A percentile compares a stretch with the other conserved stretches of the same genome.
Evolutionary conservation across 2,888 invertebrate species (phyloP).

Genomic region (Pammene aurita): DNA sequence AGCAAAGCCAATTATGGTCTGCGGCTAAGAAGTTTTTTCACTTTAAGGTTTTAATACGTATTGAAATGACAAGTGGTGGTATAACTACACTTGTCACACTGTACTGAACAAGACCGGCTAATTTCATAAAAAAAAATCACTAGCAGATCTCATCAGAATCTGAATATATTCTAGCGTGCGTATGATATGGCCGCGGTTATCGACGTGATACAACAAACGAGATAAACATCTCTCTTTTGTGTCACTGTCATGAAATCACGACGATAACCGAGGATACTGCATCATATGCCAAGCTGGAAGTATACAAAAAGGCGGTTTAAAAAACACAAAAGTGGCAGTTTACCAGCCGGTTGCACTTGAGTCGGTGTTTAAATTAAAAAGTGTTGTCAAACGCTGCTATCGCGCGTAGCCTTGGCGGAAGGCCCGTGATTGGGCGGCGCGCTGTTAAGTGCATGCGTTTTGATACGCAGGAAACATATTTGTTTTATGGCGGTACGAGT

Average conservation of each 20-base stretch:
- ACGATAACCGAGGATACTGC: too few species aligned
- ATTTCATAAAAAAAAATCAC: too few species aligned
- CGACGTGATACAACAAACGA: too few species aligned
- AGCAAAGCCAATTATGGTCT: background rate
- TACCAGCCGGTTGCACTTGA: background rate
- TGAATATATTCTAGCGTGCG: too few species aligned
- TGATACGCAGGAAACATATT: conserved; percentile 24
- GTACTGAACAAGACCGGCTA: too few species aligned
- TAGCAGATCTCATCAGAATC: too few species aligned
- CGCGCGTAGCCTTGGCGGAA: conserved; percentile 28
- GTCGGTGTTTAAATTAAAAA: conserved; percentile 6
- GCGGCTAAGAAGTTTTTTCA: background rate
- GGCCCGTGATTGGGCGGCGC: conserved; percentile 26
- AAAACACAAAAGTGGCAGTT: background rate
- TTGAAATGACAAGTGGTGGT: background rate
- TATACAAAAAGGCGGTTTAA: background rate
- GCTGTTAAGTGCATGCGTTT: conserved; percentile 23
- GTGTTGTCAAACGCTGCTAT: conserved; percentile 20
- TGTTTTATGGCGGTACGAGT: conserved; percentile 29
- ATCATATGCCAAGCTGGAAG: background rate
- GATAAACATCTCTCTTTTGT: too few species aligned
- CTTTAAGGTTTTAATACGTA: background rate
- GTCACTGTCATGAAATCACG: too few species aligned
- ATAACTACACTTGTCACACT: too few species aligned
- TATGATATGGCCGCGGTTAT: too few species aligned